Percentiles rank a stretch among this genome's conserved stretches.
Conservation (phyloP, 2,797 vertebrate species). For the Poecilia picta region DNA sequence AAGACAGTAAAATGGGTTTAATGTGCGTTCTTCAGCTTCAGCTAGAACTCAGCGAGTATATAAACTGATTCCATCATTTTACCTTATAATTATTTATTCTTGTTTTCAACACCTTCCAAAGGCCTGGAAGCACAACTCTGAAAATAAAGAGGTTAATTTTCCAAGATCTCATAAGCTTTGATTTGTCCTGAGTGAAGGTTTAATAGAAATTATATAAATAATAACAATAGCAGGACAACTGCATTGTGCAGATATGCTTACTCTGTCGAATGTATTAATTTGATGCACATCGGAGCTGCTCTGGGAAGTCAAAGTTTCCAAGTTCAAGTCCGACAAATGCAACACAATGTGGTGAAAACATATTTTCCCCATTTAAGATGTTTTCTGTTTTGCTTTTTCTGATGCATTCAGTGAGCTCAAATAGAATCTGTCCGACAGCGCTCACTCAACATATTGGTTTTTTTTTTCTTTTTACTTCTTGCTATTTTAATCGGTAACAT, state of each 20-base stretch:
- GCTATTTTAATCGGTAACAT: background rate
- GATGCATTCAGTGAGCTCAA: background rate
- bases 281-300: background rate
- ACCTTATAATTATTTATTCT: background rate
- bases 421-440: background rate
- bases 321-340: background rate
- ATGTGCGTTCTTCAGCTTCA: background rate
- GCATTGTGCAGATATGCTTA: background rate
- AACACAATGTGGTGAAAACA: background rate
- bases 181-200: background rate
- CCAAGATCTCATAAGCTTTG: background rate
- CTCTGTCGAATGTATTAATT: background rate
- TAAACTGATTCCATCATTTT: background rate
- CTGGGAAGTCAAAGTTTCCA: background rate
- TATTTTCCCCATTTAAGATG: background rate
- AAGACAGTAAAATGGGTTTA: background rate
- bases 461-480: background rate
- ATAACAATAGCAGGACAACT: background rate
- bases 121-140: background rate
- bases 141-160: background rate
- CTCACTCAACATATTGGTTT: background rate
- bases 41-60: background rate
- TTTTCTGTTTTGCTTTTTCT: background rate
- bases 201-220: background rate
- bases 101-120: background rate